Evolutionary conservation across 1,140 invertebrate species (phyloP).

Genomic region (Nebria ingens): DNA sequence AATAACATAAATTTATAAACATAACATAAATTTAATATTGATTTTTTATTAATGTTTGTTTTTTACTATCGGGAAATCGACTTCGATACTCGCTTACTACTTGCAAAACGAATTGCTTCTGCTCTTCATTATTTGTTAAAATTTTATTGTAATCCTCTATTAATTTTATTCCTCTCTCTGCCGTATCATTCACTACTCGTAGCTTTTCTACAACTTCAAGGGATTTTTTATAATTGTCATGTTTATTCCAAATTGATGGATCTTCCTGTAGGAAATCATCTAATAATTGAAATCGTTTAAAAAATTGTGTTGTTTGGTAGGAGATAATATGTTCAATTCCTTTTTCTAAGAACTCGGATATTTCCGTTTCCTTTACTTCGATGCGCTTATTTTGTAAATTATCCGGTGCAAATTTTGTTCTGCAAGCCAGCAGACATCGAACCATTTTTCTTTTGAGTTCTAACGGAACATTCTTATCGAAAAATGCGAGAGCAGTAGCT

Average conservation of each 20-base stretch:
- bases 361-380: not conserved
- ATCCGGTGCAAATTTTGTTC: too few relatives aligned
- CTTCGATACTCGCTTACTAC: constrained; percentile 25
- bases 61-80: constrained; percentile 25
- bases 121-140: constrained; percentile 21
- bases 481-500: constrained; percentile 21
- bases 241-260: too few relatives aligned
- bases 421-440: too few relatives aligned
- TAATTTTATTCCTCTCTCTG: constrained; percentile 30
- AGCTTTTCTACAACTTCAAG: too few relatives aligned
- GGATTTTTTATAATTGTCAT: too few relatives aligned
- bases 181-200: constrained; percentile 28
- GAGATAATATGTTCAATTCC: too few relatives aligned
- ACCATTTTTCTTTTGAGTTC: constrained; percentile 16
- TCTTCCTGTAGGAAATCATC: too few relatives aligned
- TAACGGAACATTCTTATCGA: constrained; percentile 21
- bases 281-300: too few relatives aligned
- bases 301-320: too few relatives aligned
- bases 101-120: constrained; percentile 26
- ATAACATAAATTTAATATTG: too few relatives aligned
- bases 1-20: too few relatives aligned
- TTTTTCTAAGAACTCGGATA: not conserved
- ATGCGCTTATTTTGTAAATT: too few relatives aligned
- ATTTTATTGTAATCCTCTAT: constrained; percentile 31
- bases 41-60: constrained; percentile 19